These are phyloP conservation scores for Ibidorhyncha struthersii DNA, from an alignment of 2,113 vertebrate genomes.

Conservation along the genomic window DNA sequence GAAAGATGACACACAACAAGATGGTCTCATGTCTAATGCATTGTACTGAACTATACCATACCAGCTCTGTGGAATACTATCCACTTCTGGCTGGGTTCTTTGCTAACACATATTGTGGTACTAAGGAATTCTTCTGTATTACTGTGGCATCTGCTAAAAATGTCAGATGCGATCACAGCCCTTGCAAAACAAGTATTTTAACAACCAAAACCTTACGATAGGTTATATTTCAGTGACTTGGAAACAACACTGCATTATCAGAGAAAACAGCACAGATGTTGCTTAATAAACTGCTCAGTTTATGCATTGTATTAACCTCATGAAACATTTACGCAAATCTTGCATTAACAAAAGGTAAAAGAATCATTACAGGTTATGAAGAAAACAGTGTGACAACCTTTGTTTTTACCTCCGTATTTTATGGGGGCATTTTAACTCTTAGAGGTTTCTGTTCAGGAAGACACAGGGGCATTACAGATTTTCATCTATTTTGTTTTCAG, in stretches of 20 bases:
- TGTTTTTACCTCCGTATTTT: conserved; percentile 71
- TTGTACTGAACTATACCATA: neutral
- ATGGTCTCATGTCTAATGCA: neutral
- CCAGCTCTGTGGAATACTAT: neutral
- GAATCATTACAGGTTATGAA: conserved; percentile 69
- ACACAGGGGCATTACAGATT: conserved; percentile 77
- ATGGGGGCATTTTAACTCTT: conserved; percentile 72
- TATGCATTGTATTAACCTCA: conserved; percentile 78
- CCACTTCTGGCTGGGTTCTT: neutral
- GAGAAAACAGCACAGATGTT: conserved; percentile 81
- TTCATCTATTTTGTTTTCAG: conserved; percentile 81
- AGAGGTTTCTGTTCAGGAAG: conserved; percentile 73
- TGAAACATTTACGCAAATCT: conserved; percentile 84
- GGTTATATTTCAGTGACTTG: conserved; percentile 78
- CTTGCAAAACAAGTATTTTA: conserved; percentile 72
- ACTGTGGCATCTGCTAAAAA: conserved; percentile 65
- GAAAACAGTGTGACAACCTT: conserved; percentile 70
- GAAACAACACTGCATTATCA: conserved; percentile 72
- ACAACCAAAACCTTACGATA: conserved; percentile 73
- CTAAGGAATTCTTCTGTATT: conserved; percentile 56
- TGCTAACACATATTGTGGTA: neutral
- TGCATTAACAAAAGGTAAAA: conserved; percentile 77
- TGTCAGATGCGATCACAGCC: conserved; percentile 68
- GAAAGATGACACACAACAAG: neutral
- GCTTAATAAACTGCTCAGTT: conserved; percentile 74